Base-by-base conservation (phyloP, 2,113 vertebrate species). In the Noturus placidus region DNA sequence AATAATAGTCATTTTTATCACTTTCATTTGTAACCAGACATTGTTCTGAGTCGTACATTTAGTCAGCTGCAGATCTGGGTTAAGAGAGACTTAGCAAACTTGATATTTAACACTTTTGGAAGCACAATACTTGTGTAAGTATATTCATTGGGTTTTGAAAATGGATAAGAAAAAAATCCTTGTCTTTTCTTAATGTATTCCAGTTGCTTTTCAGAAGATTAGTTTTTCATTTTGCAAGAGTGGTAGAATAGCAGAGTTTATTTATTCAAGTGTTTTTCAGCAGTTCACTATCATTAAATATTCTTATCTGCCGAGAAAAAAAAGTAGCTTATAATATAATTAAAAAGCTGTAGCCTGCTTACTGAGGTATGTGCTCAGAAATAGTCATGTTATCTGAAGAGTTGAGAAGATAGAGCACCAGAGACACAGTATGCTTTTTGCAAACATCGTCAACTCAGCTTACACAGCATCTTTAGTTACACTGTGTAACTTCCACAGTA, bases 1-100 rank as follows among this genome's bases (percentile, higher is more conserved):
- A 74, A 42, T 74, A 74, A 74, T 22, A 74, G 33, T 27, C 5
- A n/a, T n/a, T 30, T 78, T 57, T 80, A 78, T 78, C 78, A 33
- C 30, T 57, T 2, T 57, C 3, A 80, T 56, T 80, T 57, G 52
- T 33, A 80, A 56, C 20, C 78, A 20, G 77, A 56, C n/a, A 56
- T 30, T 33, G 74, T 30, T 79, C 27, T 15, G 25, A 54, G 52
- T 56, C 8, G 11, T 30, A 30, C 7, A 52, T 77, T 27, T n/a
- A 42, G 72, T 76, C 38, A 76, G 14, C 35, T 46, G 50, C 74
- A 52, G 1, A n/a, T 77, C 22, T 46, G 72, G 1, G 74, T 77
- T 52, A 77, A 27, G 27, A 78, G 11, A 78, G 27, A 52, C 25
- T 78, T 30, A 5, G 4, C 42, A 56, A 33, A 80, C 30, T 35